Base-by-base conservation (phyloP, 2,888 invertebrate species). In the Drosophila kambysellisi region DNA sequence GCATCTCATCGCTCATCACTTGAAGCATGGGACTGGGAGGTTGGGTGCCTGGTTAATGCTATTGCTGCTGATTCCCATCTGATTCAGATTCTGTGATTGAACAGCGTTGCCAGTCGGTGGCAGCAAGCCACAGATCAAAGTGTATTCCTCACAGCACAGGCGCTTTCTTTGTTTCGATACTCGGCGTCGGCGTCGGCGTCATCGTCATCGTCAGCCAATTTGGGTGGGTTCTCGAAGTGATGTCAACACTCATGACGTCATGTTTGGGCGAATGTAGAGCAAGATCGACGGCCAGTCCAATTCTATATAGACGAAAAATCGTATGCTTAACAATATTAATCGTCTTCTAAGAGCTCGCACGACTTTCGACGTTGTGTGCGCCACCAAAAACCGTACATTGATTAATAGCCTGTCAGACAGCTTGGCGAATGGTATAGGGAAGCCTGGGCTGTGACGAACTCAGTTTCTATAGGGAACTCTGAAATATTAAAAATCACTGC, bases 51-150 rank as follows among this genome's bases (percentile, higher is more conserved):
- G 33, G 30, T n/a, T 41, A 35, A 25, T 51, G 41, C 35, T 35
- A 11, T 41, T 37, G 48, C 29, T 35, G n/a, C 25, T 56, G 54
- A 46, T 46, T 46, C 46, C 25, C n/a, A n/a, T 48, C 39, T 48
- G 62, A 46, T 43, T 33, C 39, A 70, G 65, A 57, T 52, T 50
- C 51, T 79, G 63, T 57, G 68, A 86, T 80, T 83, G 74, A 76
- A 48, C 65, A 60, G 67, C 51, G 70, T 50, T 43, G 54, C 48
- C 76, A 70, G 73, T 67, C 81, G 52, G 72, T 88, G 86, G 88
- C 82, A 68, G 68, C 76, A 66, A 54, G 82, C 86, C 83, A 8
- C 46, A 88, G 89, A 89, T 83, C 83, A 89, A 84, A 89, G 89
- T 60, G 17, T 52, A 17, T 60, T 52, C 52, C 41, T 29, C 52